These are phyloP conservation scores for Symphodus melops DNA, from an alignment of 2,113 vertebrate species.

Conservation along the genomic window DNA sequence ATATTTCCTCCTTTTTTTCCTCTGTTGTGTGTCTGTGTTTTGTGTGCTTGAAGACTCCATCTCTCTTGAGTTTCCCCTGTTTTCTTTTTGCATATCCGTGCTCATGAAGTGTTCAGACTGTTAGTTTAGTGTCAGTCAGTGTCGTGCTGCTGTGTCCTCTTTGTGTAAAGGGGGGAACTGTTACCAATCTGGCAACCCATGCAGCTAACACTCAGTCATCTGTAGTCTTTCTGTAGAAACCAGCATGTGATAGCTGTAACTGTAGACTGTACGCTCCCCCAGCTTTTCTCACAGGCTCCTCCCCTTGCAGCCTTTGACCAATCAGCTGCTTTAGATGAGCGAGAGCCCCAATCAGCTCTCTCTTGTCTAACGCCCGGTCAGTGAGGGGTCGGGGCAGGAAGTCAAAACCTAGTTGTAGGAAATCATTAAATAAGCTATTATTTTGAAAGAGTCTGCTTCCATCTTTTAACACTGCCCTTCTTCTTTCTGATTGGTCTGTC, in stretches of 20 bases:
- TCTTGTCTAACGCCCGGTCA: conserved; percentile 49
- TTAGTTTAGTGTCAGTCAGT: conserved; percentile 66
- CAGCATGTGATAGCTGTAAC: conserved; percentile 37
- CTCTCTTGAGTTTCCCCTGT: conserved; percentile 61
- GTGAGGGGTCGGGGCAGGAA: conserved; percentile 50
- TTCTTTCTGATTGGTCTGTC: conserved; percentile 98
- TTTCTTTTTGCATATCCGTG: conserved; percentile 67
- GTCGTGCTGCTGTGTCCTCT: conserved; percentile 65
- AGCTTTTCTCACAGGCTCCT: conserved; percentile 49
- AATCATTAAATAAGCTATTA: conserved; percentile 1
- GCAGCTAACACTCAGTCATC: conserved; percentile 45
- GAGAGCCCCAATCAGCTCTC: conserved; percentile 60
- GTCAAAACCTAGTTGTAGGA: conserved; percentile 39
- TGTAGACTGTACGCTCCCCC: conserved; percentile 21
- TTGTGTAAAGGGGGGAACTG: conserved; percentile 53
- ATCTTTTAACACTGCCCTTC: conserved; percentile 87
- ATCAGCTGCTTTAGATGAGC: conserved; percentile 63
- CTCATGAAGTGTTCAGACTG: conserved; percentile 53
- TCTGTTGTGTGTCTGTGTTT: conserved; percentile 73
- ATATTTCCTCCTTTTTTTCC: conserved; percentile 58
- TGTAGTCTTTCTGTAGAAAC: conserved; percentile 21
- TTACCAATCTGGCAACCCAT: conserved; percentile 47
- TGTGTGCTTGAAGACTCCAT: conserved; percentile 78
- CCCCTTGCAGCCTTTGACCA: conserved; percentile 50
- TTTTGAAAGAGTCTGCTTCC: not conserved